Evolutionary conservation across 2,113 vertebrate species (phyloP).

Genomic region (Xiphophorus maculatus): DNA sequence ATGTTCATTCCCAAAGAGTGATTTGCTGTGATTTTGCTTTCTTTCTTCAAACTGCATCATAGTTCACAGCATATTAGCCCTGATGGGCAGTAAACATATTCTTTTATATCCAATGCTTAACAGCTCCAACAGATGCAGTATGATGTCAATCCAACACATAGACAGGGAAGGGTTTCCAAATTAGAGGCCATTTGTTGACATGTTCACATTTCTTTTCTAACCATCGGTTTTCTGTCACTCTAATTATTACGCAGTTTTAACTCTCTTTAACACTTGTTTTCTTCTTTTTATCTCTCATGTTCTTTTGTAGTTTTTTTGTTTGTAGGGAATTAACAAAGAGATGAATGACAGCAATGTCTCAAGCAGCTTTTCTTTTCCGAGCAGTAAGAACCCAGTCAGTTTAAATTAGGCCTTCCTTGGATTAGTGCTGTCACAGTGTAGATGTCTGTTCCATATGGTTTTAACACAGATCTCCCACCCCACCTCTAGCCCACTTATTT

Average conservation of each 20-base stretch:
- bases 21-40: conserved; percentile 70
- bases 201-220: conserved; percentile 3
- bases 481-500: conserved; percentile 71
- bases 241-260: conserved; percentile 21
- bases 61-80: conserved; percentile 66
- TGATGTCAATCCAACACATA: conserved; percentile 39
- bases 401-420: conserved; percentile 68
- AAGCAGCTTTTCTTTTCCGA: conserved; percentile 23
- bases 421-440: conserved; percentile 65
- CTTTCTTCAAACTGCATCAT: conserved; percentile 64
- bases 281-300: conserved; percentile 31
- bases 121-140: conserved; percentile 34
- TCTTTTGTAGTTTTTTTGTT: conserved; percentile 49
- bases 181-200: conserved; percentile 32
- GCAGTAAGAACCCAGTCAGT: conserved; percentile 48
- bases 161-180: conserved; percentile 25
- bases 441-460: conserved; percentile 75
- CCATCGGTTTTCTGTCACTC: conserved; percentile 39
- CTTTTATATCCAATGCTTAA: conserved; percentile 47
- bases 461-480: conserved; percentile 69
- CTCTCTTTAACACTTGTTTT: conserved; percentile 17
- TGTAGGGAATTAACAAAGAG: conserved; percentile 40
- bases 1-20: conserved; percentile 62
- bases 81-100: conserved; percentile 61
- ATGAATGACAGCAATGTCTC: conserved; percentile 33